These are phyloP conservation scores for Setophaga kirtlandii DNA, from an alignment of 2,113 vertebrate genomes.

Conservation along the genomic window DNA sequence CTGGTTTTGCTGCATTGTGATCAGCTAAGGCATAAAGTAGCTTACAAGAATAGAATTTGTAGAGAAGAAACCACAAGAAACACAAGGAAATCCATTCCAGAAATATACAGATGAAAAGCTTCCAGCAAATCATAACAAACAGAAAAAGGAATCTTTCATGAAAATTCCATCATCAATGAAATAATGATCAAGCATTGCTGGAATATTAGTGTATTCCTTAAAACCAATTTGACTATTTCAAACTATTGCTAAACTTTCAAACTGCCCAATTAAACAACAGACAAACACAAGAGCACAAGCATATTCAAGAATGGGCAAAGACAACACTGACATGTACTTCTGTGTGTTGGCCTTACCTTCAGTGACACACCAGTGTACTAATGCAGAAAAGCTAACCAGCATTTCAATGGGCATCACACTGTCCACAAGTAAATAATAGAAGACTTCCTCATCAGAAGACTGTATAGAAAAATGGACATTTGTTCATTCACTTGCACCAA, in stretches of 20 bases:
- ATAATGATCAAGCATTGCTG: neutral
- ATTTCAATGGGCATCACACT: conserved; percentile 83
- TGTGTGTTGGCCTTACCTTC: conserved; percentile 71
- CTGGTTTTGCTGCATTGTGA: neutral
- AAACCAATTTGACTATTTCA: neutral
- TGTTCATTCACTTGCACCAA: neutral
- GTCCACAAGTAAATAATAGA: conserved; percentile 87
- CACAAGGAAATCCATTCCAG: neutral
- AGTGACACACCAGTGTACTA: conserved; percentile 79
- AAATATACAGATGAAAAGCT: neutral
- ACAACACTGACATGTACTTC: neutral
- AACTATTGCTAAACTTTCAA: neutral
- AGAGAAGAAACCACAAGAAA: neutral
- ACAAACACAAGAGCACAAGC: neutral
- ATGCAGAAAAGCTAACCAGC: conserved; percentile 86
- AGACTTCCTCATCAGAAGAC: conserved; percentile 74
- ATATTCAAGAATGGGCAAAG: neutral
- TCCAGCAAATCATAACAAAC: neutral
- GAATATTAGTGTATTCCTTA: neutral
- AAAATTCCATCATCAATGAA: neutral
- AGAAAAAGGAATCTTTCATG: neutral
- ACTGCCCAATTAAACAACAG: neutral
- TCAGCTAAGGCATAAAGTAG: neutral
- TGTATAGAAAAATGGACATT: conserved; percentile 42
- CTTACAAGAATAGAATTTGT: neutral